Conservation (phyloP, 2,797 vertebrate genomes). For the Typhlichthys subterraneus region DNA sequence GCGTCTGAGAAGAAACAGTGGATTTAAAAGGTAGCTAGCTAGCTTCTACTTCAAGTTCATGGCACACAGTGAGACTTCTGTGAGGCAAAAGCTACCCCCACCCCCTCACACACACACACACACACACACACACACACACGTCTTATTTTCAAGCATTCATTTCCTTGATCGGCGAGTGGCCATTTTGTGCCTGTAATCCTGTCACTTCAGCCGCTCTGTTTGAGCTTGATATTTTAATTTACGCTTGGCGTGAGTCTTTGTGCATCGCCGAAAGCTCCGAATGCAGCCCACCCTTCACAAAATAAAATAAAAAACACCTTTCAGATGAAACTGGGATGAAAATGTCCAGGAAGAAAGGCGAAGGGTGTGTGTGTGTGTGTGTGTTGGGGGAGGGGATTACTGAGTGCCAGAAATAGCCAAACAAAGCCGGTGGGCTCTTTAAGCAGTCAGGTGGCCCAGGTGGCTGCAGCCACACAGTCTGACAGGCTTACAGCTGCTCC, state of each 20-base stretch:
- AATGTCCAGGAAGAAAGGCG: background rate
- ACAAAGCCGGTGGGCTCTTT: slow-evolving; percentile 16
- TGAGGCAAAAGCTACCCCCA: slow-evolving; percentile 26
- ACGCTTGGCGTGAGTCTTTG: slow-evolving; percentile 42
- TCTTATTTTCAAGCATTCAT: slow-evolving; percentile 41
- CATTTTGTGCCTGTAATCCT: slow-evolving; percentile 62
- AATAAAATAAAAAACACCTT: slow-evolving; percentile 25
- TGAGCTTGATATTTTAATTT: slow-evolving; percentile 70
- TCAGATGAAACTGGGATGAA: slow-evolving; percentile 28
- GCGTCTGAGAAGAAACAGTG: background rate
- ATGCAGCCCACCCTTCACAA: slow-evolving; percentile 7
- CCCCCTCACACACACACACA: background rate
- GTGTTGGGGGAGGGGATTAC: background rate
- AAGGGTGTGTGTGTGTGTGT: background rate
- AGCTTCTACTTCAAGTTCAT: slow-evolving; percentile 20
- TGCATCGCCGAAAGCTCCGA: slow-evolving; percentile 38
- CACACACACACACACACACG: background rate
- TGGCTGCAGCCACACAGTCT: slow-evolving; percentile 33
- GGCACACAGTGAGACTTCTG: slow-evolving; percentile 8
- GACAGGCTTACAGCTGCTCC: slow-evolving; percentile 40
- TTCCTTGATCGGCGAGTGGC: slow-evolving; percentile 46
- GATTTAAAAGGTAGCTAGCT: slow-evolving; percentile 1
- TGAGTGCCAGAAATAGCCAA: slow-evolving; percentile 14
- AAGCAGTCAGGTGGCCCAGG: slow-evolving; percentile 28
- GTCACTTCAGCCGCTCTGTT: slow-evolving; percentile 59